phyloP scores from a whole-genome alignment of 2,797 vertebrate species.

The Micropoecilia bifurca region DNA sequence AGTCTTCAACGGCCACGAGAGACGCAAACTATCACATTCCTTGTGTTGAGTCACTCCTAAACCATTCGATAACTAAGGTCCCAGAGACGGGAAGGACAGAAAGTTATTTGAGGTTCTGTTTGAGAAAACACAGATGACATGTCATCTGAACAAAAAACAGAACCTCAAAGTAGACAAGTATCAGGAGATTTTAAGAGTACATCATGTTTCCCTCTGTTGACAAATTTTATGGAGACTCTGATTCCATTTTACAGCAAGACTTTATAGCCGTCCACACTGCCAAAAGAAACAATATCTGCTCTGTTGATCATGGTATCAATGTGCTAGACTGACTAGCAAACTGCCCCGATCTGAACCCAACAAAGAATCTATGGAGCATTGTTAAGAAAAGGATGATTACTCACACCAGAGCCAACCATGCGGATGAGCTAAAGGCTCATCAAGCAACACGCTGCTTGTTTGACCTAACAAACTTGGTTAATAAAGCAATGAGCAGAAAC shows the following conservation, averaged over 20 bases:
- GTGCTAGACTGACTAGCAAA: not conserved
- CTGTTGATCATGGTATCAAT: not conserved
- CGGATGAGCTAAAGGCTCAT: not conserved
- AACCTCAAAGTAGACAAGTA: not conserved
- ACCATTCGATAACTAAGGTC: not conserved
- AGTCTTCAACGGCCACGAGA: not conserved
- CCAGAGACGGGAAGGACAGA: not conserved
- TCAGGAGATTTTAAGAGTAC: not conserved
- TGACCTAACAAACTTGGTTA: not conserved
- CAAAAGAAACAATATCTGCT: not conserved
- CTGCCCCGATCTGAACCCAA: not conserved
- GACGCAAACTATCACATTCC: too few relatives aligned
- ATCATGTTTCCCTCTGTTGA: not conserved
- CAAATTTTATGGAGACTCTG: not conserved
- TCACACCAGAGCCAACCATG: not conserved
- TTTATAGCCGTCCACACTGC: not conserved
- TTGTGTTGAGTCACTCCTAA: too few relatives aligned
- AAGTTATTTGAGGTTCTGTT: not conserved
- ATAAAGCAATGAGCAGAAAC: not conserved
- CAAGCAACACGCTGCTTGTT: not conserved
- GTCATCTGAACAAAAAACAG: too few relatives aligned
- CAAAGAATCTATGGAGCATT: not conserved
- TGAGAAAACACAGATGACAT: too few relatives aligned
- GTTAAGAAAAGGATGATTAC: not conserved
- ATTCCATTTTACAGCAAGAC: not conserved